Evolutionary conservation across 2,888 invertebrate genomes (phyloP), one percentile per base, ranked within the genome.

Genomic region (Chymomyza caudatula): DNA sequence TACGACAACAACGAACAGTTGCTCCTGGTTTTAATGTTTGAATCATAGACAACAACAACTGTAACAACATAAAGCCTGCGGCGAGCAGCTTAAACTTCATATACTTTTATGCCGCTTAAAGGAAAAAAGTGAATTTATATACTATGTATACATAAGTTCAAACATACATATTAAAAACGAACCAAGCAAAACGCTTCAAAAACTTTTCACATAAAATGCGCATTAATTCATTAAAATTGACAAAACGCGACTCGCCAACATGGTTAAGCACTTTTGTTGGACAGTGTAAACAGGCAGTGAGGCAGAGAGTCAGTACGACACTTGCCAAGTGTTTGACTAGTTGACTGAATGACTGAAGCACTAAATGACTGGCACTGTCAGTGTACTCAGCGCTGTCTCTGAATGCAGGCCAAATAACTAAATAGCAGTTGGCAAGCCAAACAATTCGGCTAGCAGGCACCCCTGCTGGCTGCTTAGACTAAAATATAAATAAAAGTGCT

Each of bases 201-300:
- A 83, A 83, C 85, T 83, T 83, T 85, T 74, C 85, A 77, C 83
- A 83, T 86, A 86, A 83, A 83, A 83, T 86, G 71, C 83, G 76
- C 85, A 83, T 83, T 86, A 85, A 81, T 83, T 83, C 83, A 83
- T 83, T 83, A 82, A 81, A 83, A 78, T 86, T 86, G 86, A 86
- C 86, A 86, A 86, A 77, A 85, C 78, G 81, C 81, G 63, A 73
- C 85, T 55, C n/a, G 53, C 79, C 71, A 73, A 72, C 68, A 82
- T 68, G 74, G 65, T 69, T 69, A 73, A 65, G 77, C 65, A 51
- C 69, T 74, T 69, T 71, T 66, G 66, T 68, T 65, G 44, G 65
- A 54, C 63, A 58, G 54, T 54, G 64, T 76, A 2, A 47, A 15
- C 44, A n/a, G 29, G 44, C 44, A n/a, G n/a, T n/a, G n/a, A n/a